A percentile compares a stretch with the other conserved stretches of the same genome.
Conservation (phyloP, 2,888 invertebrate genomes). For the Luffia ferchaultella region DNA sequence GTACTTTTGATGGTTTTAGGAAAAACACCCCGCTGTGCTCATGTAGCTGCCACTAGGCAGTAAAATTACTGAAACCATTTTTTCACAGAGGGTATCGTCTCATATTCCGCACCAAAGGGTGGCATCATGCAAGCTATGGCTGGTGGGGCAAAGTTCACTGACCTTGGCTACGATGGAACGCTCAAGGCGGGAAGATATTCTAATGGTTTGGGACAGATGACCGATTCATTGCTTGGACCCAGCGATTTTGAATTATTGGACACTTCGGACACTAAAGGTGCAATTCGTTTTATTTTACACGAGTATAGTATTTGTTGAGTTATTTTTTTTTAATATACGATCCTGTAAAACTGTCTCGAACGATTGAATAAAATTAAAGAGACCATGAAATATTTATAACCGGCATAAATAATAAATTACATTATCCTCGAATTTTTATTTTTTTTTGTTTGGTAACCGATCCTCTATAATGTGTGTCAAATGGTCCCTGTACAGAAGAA, state of each 20-base stretch:
- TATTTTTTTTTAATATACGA: too few relatives aligned
- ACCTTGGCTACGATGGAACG: conserved; percentile 82
- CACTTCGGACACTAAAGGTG: conserved; percentile 67
- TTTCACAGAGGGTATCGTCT: conserved; percentile 70
- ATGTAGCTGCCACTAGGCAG: conserved; percentile 29
- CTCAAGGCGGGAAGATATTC: conserved; percentile 59
- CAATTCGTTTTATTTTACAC: conserved; percentile 3
- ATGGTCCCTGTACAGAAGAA: too few relatives aligned
- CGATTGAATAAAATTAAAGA: too few relatives aligned
- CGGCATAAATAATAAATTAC: too few relatives aligned
- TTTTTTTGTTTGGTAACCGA: too few relatives aligned
- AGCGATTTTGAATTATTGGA: conserved; percentile 70
- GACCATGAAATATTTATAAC: too few relatives aligned
- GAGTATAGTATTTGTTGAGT: background rate
- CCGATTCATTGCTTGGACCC: conserved; percentile 76
- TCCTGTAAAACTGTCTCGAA: too few relatives aligned
- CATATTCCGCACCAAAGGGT: conserved; percentile 74
- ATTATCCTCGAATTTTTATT: too few relatives aligned
- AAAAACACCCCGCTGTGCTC: too few relatives aligned
- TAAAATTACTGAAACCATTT: conserved; percentile 26
- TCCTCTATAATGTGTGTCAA: too few relatives aligned
- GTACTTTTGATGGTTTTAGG: too few relatives aligned
- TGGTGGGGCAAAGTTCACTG: conserved; percentile 75
- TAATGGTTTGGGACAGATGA: conserved; percentile 83
- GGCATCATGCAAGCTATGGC: conserved; percentile 69